Base-by-base conservation (phyloP, 2,797 vertebrate species). In the Crenichthys baileyi region DNA sequence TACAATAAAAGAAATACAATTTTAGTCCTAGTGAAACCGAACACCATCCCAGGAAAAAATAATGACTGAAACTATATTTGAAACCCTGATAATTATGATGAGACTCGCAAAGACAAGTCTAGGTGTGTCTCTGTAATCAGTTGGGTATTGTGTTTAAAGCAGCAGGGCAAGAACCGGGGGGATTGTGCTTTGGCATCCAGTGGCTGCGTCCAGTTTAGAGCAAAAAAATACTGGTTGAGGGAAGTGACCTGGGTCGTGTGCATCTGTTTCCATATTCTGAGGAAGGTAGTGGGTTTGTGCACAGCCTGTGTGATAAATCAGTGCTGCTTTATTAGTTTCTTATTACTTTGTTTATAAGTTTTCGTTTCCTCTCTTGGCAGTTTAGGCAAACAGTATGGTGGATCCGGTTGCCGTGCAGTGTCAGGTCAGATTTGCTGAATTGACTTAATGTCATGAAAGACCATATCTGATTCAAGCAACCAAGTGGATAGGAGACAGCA, bases 41-140 rank as follows among this genome's bases (percentile, higher is more conserved):
- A 26, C 24, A n/a, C 41, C 67, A 16, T n/a, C 12, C 5, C 12
- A 70, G 12, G 4, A 26, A 46, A 46, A 46, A 70, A 60, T 24
- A 24, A 60, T 56, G 55, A 56, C 22, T 56, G 26, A 26, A 60
- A 60, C n/a, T 13, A 15, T 60, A 60, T 60, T 60, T 60, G 58
- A 60, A 70, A 46, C 67, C 41, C 46, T 3, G 13, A 46, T 46
- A 70, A 70, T 70, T 70, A 70, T 15, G 6, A 70, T 26, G 67
- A 46, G 39, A 26, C 67, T 26, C 24, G 41, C 58, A 53, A 55
- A 55, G 18, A 53, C 11, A 72, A 36, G 26, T 72, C 50, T 72
- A 72, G 71, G 71, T 55, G 71, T 50, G 18, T 75, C 73, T 22
- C 39, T 20, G 56, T 61, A 63, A 75, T 75, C 73, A 75, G 58